phyloP scores from a whole-genome alignment of 2,888 invertebrate genomes.

The Sinopyrophorus schimmeli region DNA sequence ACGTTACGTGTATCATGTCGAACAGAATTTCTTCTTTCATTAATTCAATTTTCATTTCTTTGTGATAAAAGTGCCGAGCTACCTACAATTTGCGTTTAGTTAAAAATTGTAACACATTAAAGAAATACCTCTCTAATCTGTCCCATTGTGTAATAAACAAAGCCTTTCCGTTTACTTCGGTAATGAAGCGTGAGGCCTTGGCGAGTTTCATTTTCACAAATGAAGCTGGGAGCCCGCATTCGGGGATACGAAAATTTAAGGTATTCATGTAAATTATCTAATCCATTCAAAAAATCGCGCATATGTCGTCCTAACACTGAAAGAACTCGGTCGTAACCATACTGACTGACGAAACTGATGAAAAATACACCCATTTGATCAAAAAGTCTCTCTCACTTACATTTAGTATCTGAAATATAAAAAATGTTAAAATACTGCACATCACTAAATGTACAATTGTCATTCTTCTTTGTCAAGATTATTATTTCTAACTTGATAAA shows the following conservation, averaged over 20 bases:
- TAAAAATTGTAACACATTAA: no score
- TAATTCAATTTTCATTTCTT: constrained; percentile 90
- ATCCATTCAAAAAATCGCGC: constrained; percentile 92
- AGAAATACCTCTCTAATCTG: constrained; percentile 83
- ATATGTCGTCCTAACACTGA: constrained; percentile 91
- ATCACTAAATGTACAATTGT: no score
- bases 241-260: constrained; percentile 93
- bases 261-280: constrained; percentile 97
- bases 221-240: constrained; percentile 92
- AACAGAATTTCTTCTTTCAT: constrained; percentile 84
- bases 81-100: constrained; percentile 60
- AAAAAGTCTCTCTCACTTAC: constrained; percentile 87
- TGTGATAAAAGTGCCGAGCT: constrained; percentile 91
- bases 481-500: no score
- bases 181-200: constrained; percentile 93
- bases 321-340: constrained; percentile 90
- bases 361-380: constrained; percentile 94
- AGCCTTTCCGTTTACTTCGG: constrained; percentile 89
- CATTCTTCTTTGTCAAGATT: no score
- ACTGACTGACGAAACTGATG: constrained; percentile 90
- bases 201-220: constrained; percentile 92
- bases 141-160: constrained; percentile 96
- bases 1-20: constrained; percentile 91
- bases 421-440: no score
- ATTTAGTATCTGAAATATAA: constrained; percentile 71